These are phyloP conservation scores for Sminthurinus aureus DNA, from an alignment of 2,888 invertebrate genomes.

Conservation along the genomic window DNA sequence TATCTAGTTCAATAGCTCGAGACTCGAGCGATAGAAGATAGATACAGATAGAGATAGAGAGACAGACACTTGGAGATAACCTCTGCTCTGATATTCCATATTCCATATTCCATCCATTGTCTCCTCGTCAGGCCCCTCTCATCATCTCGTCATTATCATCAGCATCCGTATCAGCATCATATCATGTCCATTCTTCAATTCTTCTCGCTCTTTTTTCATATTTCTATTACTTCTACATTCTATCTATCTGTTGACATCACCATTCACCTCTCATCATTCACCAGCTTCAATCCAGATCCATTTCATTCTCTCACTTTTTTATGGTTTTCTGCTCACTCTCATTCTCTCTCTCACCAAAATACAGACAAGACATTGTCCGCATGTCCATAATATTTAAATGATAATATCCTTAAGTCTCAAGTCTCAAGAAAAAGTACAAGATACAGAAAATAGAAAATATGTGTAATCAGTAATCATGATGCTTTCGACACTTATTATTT, in stretches of 20 bases:
- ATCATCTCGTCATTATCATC: background rate
- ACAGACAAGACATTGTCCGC: no score
- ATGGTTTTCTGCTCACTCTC: background rate
- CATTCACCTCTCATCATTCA: conserved; percentile 6
- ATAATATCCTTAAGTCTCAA: background rate
- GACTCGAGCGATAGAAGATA: no score
- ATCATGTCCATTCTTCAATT: conserved; percentile 24
- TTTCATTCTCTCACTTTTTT: background rate
- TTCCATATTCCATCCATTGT: conserved; percentile 17
- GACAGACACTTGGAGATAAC: no score
- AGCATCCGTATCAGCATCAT: conserved; percentile 4
- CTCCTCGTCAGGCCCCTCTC: conserved; percentile 38
- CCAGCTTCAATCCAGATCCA: background rate
- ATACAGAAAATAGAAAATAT: no score
- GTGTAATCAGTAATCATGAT: no score
- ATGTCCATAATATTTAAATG: background rate
- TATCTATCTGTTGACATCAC: conserved; percentile 40
- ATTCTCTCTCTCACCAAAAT: background rate
- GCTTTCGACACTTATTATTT: no score
- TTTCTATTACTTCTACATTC: conserved; percentile 22
- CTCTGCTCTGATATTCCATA: conserved; percentile 18
- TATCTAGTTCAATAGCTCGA: no score
- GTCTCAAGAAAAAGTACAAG: no score
- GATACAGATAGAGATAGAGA: no score
- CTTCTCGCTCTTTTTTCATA: background rate